These are phyloP conservation scores for Pogonomyrmex californicus DNA, from an alignment of 1,140 invertebrate species.

Conservation along the genomic window DNA sequence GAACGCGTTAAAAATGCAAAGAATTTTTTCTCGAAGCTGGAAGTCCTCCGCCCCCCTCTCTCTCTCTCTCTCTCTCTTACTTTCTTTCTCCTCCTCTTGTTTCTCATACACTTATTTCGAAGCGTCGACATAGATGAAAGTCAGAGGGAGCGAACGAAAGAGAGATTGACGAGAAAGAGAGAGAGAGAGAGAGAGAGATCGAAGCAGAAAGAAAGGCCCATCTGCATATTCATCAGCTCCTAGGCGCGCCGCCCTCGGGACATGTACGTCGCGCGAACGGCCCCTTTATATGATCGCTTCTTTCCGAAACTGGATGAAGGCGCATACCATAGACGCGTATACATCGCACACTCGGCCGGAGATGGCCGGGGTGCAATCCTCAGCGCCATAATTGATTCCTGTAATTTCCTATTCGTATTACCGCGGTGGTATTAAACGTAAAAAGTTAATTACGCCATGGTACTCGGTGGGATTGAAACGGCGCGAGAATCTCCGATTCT, in stretches of 20 bases:
- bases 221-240: conserved; percentile 77
- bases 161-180: not conserved
- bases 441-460: conserved; percentile 51
- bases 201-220: conserved; percentile 60
- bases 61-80: not conserved
- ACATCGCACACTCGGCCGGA: not conserved
- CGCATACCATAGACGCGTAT: conserved; percentile 16
- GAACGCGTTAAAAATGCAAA: conserved; percentile 73
- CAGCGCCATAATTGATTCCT: conserved; percentile 49
- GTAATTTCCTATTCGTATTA: conserved; percentile 50
- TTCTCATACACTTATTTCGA: conserved; percentile 64
- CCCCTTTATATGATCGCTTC: conserved; percentile 46
- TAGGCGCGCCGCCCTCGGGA: conserved; percentile 47
- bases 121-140: conserved; percentile 30
- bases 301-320: conserved; percentile 40
- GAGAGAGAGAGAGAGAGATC: not conserved
- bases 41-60: not conserved
- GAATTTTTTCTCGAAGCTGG: conserved; percentile 57
- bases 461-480: not conserved
- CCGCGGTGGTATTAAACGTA: not conserved
- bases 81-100: not conserved
- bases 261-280: conserved; percentile 52
- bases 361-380: conserved; percentile 8
- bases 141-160: not conserved
- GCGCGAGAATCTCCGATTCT: not conserved